These are phyloP conservation scores for Myotis myotis DNA, from an alignment of 2,797 vertebrate genomes.

Conservation along the genomic window DNA sequence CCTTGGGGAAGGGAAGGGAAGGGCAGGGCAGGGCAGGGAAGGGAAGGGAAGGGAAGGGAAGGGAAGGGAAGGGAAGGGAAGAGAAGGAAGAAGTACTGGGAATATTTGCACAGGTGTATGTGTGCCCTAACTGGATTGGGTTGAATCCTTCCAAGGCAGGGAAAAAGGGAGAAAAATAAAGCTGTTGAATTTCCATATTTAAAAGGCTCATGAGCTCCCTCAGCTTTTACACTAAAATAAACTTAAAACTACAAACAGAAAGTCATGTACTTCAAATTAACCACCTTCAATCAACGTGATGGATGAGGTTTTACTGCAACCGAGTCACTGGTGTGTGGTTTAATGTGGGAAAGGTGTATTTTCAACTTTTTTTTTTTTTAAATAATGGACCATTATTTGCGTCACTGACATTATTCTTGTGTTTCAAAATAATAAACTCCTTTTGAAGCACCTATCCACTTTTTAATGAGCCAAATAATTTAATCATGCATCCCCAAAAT, in stretches of 20 bases:
- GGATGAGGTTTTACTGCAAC: neutral
- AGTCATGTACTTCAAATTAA: neutral
- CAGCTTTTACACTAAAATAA: neutral
- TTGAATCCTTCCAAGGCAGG: neutral
- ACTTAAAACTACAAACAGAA: neutral
- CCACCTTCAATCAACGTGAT: neutral
- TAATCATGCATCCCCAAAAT: neutral
- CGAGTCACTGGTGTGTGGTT: neutral
- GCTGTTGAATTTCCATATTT: neutral
- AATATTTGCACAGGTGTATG: neutral
- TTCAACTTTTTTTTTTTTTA: neutral
- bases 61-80: neutral
- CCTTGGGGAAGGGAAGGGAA: too few relatives aligned
- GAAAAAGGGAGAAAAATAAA: slow-evolving; percentile 14
- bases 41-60: neutral
- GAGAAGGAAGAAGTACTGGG: neutral
- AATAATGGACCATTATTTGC: neutral
- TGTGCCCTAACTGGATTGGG: neutral
- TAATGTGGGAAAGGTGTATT: neutral
- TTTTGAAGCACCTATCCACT: neutral
- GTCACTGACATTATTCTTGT: slow-evolving; percentile 3
- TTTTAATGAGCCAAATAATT: neutral
- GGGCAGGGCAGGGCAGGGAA: too few relatives aligned
- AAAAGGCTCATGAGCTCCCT: neutral
- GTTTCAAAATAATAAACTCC: neutral